A percentile compares a stretch with the other conserved stretches of the same genome.
These are phyloP conservation scores for Leptatherina wallacei DNA, from an alignment of 2,797 vertebrate genomes.

Conservation along the genomic window DNA sequence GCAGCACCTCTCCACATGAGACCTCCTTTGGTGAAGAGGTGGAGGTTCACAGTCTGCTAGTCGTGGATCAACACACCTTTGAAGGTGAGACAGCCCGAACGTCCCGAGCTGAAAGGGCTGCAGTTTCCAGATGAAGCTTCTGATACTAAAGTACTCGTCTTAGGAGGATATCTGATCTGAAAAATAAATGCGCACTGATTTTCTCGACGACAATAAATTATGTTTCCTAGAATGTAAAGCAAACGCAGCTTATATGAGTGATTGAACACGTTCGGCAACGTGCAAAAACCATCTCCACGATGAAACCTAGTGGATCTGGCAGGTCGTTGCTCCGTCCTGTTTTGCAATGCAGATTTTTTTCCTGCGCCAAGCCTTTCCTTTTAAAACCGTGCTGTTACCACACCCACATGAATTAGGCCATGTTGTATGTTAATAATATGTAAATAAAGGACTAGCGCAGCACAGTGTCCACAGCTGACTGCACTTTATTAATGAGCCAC, in stretches of 20 bases:
- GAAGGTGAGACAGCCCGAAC: conserved; percentile 86
- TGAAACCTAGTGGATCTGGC: conserved; percentile 18
- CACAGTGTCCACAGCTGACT: conserved; percentile 22
- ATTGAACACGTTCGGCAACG: conserved; percentile 2
- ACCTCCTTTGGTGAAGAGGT: conserved; percentile 98
- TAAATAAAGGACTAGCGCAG: conserved; percentile 43
- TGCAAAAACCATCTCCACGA: background rate
- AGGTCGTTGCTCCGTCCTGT: conserved; percentile 26
- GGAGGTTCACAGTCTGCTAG: conserved; percentile 97
- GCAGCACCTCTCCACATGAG: conserved; percentile 96
- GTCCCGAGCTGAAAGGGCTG: conserved; percentile 38
- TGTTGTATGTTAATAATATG: conserved; percentile 50
- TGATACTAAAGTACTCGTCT: conserved; percentile 14
- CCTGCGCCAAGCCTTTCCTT: conserved; percentile 22
- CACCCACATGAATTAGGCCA: conserved; percentile 26
- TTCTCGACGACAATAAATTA: background rate
- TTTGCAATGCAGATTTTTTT: conserved; percentile 64
- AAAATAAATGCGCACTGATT: background rate
- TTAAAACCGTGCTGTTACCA: conserved; percentile 12
- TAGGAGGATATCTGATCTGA: conserved; percentile 1
- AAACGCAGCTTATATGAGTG: conserved; percentile 2
- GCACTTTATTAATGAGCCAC: conserved; percentile 20
- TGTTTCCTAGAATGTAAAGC: background rate
- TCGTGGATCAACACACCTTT: conserved; percentile 98
- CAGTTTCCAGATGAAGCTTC: conserved; percentile 13